phyloP scores from a whole-genome alignment of 2,888 invertebrate species.

The Drosophila borealis region DNA sequence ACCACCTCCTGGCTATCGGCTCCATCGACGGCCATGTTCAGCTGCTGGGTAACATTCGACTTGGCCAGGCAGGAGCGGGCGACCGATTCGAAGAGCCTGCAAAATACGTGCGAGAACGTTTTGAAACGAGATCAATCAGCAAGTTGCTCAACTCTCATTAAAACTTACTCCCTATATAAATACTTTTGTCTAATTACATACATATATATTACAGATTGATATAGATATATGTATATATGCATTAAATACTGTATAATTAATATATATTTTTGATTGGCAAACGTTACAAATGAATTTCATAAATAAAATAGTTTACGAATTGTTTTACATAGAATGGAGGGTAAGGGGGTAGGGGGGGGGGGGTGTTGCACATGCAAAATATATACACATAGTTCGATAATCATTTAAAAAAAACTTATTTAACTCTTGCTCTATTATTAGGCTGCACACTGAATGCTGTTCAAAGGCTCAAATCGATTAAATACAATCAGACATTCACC shows the following conservation, averaged over 20 bases:
- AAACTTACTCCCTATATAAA: neutral
- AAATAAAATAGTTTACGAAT: constrained; percentile 11
- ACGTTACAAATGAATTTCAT: constrained; percentile 9
- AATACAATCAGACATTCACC: constrained; percentile 67
- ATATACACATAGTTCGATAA: constrained; percentile 14
- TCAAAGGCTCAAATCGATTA: constrained; percentile 55
- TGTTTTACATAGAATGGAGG: neutral
- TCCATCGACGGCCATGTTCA: constrained; percentile 82
- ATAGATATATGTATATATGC: neutral
- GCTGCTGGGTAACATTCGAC: constrained; percentile 86
- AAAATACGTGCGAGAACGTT: constrained; percentile 4
- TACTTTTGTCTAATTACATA: neutral
- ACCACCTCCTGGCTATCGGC: constrained; percentile 84
- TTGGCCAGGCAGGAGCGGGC: constrained; percentile 98
- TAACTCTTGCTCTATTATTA: constrained; percentile 44
- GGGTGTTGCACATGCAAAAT: neutral
- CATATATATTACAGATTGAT: neutral
- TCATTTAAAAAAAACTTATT: constrained; percentile 16
- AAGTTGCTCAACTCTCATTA: neutral
- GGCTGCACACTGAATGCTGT: constrained; percentile 60
- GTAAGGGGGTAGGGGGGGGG: neutral
- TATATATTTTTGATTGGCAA: constrained; percentile 7
- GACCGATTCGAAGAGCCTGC: constrained; percentile 96
- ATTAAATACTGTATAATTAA: neutral
- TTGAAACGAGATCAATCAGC: constrained; percentile 6